Conservation (phyloP, 1,140 invertebrate genomes). For the Paraescarpia echinospica region DNA sequence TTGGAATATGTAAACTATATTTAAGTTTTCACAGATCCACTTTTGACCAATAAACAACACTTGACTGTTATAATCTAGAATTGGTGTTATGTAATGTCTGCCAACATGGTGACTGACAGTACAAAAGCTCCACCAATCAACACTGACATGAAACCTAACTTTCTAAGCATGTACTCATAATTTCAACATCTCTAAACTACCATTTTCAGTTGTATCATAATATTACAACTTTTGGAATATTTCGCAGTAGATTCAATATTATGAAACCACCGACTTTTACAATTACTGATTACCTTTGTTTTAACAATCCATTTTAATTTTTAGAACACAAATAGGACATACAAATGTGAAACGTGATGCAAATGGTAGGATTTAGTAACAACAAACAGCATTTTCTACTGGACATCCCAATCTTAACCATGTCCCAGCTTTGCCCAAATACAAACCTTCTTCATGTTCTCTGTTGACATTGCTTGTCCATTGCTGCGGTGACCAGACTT, state of each 20-base stretch:
- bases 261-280: too few species aligned
- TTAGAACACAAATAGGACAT: too few species aligned
- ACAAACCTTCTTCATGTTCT: slow-evolving; percentile 14
- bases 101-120: background rate
- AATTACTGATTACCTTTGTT: too few species aligned
- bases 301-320: too few species aligned
- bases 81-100: background rate
- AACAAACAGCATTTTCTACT: too few species aligned
- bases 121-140: background rate
- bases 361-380: too few species aligned
- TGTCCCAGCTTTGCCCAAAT: background rate
- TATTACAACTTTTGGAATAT: too few species aligned
- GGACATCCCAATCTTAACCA: too few species aligned
- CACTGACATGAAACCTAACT: background rate
- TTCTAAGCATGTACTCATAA: background rate
- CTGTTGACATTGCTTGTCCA: slow-evolving; percentile 22
- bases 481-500: slow-evolving; percentile 26
- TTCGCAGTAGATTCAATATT: too few species aligned
- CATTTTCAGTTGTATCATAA: background rate
- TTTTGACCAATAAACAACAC: too few species aligned
- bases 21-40: too few species aligned
- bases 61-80: background rate
- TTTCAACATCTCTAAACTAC: background rate
- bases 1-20: background rate
- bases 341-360: too few species aligned